Conservation (phyloP, 1,140 invertebrate species). For the Protaetia brevitarsis region DNA sequence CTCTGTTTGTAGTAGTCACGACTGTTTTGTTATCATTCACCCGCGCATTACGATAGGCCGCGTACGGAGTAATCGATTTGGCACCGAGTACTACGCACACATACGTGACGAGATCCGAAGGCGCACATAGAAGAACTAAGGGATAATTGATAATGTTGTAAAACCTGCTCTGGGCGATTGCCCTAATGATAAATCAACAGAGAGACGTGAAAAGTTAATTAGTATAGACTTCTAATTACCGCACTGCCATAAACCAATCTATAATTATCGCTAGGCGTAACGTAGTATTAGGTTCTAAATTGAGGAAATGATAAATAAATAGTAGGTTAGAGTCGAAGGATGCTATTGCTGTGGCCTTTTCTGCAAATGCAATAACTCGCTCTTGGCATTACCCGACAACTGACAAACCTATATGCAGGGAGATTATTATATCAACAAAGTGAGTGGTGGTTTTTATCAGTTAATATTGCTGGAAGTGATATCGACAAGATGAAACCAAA, state of each 20-base stretch:
- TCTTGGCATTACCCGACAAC: not conserved
- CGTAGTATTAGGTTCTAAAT: conserved; percentile 1
- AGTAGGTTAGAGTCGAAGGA: not conserved
- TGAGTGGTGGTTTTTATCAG: conserved; percentile 4
- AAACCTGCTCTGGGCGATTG: not conserved
- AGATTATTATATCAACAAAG: too few relatives aligned
- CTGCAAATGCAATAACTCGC: not conserved
- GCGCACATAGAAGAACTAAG: not conserved
- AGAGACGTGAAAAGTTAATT: not conserved
- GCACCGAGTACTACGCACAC: too few relatives aligned
- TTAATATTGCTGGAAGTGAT: not conserved
- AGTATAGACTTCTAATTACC: not conserved
- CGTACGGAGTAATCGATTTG: too few relatives aligned
- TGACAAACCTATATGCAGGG: too few relatives aligned
- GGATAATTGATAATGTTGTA: not conserved
- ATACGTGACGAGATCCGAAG: not conserved
- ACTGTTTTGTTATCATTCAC: too few relatives aligned
- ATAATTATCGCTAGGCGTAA: not conserved
- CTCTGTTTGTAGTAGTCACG: too few relatives aligned
- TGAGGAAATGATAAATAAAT: conserved; percentile 17
- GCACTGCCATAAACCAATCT: not conserved
- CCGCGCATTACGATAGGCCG: too few relatives aligned
- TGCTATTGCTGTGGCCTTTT: not conserved
- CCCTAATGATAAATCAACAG: not conserved
- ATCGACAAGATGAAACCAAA: not conserved